Evolutionary conservation across 2,888 invertebrate species (phyloP).

Genomic region (Frankliniella intonsa): DNA sequence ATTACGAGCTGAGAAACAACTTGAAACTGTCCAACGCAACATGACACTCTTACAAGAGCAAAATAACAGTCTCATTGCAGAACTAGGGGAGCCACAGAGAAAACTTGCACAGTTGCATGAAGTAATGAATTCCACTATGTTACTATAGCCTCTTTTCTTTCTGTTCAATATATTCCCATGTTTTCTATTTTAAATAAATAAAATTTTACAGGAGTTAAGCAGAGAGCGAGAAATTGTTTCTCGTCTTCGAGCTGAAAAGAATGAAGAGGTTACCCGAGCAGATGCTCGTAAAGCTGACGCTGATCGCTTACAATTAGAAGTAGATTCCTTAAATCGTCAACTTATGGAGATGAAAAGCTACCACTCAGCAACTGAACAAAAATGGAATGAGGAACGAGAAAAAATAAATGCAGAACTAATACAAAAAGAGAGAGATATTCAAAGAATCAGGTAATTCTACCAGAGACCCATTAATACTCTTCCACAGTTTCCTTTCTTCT

Average conservation of each 20-base stretch:
- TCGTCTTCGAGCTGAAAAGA: neutral
- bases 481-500: too few relatives aligned
- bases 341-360: neutral
- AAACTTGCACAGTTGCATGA: neutral
- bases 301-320: neutral
- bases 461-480: too few relatives aligned
- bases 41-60: neutral
- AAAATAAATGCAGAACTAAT: neutral
- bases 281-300: neutral
- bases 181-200: too few relatives aligned
- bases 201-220: neutral
- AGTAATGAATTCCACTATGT: neutral
- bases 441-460: neutral
- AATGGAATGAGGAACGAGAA: neutral
- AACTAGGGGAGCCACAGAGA: slow-evolving; percentile 1
- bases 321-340: neutral
- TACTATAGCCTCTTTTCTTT: too few relatives aligned
- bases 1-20: neutral
- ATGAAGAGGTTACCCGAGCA: neutral
- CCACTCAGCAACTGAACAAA: neutral
- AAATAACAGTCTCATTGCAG: neutral
- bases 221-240: slow-evolving; percentile 2
- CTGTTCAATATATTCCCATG: too few relatives aligned
- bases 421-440: neutral
- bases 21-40: neutral